Base-by-base conservation (phyloP, 2,888 invertebrate genomes). In the Caenorhabditis imperialis region DNA sequence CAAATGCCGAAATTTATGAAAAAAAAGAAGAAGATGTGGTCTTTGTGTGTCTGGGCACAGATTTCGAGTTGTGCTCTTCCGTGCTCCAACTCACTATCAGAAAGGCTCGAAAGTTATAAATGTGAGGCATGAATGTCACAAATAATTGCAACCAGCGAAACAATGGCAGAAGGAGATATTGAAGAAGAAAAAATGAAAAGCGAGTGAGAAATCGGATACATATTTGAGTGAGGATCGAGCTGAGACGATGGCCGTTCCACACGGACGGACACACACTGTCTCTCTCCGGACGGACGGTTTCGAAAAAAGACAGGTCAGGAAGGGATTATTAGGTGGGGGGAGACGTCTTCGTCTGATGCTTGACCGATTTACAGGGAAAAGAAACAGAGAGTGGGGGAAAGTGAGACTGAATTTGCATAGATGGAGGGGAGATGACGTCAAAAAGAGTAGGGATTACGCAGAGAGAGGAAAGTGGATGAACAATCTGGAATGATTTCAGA, bases 321-420 rank as follows among this genome's bases (percentile, higher is more conserved):
- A 14, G 18, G 18, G 6, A 5, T 40, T 40, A 40, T 14, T 40
- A 5, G 14, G 14, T 40, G 8, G 5, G 5, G n/a, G 5, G 18
- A 5, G 5, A 5, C n/a, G 5, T 18, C 14, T 40, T 40, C 40
- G 6, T 18, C 14, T 47, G 20, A 47, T 54, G 44, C 45, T 60
- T 60, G 50, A 51, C 65, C 55, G 58, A 63, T 50, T 50, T 65
- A 45, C 44, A 54, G 38, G 20, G 63, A 55, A 45, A 27, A 20
- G 22, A 27, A 35, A 50, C 7, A 38, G n/a, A n/a, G 42, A 44
- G 20, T 47, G n/a, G 33, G 57, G 18, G 67, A 67, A 67, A 67
- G 67, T 67, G 67, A 67, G 57, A 67, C 67, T 48, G 20, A 62
- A 67, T 67, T 67, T 67, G 67, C 67, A 67, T 67, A 67, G 67